Percentiles rank a stretch among this genome's conserved stretches.
phyloP scores from a whole-genome alignment of 1,140 invertebrate genomes.

The Pachyrhynchus sulphureomaculatus region DNA sequence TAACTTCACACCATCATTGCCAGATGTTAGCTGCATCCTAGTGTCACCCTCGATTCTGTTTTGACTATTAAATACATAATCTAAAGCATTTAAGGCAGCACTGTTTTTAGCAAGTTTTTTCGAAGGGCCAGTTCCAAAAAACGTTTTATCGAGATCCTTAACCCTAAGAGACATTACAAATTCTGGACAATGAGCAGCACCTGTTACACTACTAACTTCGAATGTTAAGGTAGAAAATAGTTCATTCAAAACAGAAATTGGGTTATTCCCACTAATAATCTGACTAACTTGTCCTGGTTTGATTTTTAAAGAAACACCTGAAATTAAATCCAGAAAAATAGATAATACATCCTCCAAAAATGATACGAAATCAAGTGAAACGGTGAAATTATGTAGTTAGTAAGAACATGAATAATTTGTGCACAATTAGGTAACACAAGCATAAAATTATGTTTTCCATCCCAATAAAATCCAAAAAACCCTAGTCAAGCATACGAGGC shows the following conservation, averaged over 20 bases:
- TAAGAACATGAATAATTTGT: too few species aligned
- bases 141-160: constrained; percentile 63
- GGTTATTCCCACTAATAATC: constrained; percentile 55
- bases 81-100: constrained; percentile 73
- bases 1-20: neutral
- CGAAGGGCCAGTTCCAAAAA: constrained; percentile 70
- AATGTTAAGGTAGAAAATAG: constrained; percentile 75
- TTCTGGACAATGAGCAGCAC: constrained; percentile 81
- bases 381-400: too few species aligned
- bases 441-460: too few species aligned
- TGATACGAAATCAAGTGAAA: neutral
- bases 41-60: neutral
- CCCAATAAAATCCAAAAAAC: too few species aligned
- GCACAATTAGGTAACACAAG: too few species aligned
- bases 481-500: too few species aligned
- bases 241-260: constrained; percentile 87
- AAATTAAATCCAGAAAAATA: constrained; percentile 8
- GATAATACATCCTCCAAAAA: neutral
- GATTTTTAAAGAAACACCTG: constrained; percentile 1
- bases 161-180: constrained; percentile 82
- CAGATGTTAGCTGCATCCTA: neutral
- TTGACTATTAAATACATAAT: constrained; percentile 12
- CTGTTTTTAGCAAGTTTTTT: constrained; percentile 80
- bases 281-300: constrained; percentile 20
- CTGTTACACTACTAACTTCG: constrained; percentile 70